Evolutionary conservation across 2,113 vertebrate genomes (phyloP), one percentile per base, ranked within the genome.

Genomic region (Barnardius zonarius): DNA sequence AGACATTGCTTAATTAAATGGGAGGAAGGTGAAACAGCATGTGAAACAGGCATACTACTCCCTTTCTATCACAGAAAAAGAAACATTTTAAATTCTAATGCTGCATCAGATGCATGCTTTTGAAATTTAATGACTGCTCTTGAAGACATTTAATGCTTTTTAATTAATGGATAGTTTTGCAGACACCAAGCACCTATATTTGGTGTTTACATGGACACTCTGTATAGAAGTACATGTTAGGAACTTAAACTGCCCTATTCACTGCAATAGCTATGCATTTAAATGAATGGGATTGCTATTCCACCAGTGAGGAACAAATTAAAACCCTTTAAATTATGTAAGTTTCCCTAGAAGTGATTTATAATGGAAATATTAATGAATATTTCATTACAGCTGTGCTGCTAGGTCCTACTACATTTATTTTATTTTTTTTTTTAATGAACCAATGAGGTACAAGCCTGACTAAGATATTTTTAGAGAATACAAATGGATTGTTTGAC

Each of bases 351-450:
- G 33, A 70, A 79, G 27, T 72, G 69, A 91, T 87, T 93, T 91
- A 86, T 57, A 87, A 41, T 44, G 30, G 51, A 91, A 95, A 92
- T 89, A 92, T 51, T 86, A 90, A 92, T 89, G 64, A 92, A 81
- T 93, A 92, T 86, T 95, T 97, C 66, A 91, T 89, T 93, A 82
- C 8, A 82, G n/a, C 41, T 84, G 16, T 81, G 89, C 48, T 93
- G 18, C 73, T 75, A 91, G 81, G 35, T 86, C 51, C 24, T 55
- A 75, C n/a, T 80, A 46, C 19, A 17, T 62, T 80, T 67, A 20
- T 68, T 62, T 80, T 67, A 20, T 68, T 77, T n/a, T 23, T 57
- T 57, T 82, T 91, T 94, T 93, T 31, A 93, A 83, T 46, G 51
- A 94, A 75, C 46, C 35, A 84, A 8, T 82, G 24, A 39, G 5